Evolutionary conservation across 2,888 invertebrate genomes (phyloP), one percentile per base, ranked within the genome.

Genomic region (Therioaphis trifolii): DNA sequence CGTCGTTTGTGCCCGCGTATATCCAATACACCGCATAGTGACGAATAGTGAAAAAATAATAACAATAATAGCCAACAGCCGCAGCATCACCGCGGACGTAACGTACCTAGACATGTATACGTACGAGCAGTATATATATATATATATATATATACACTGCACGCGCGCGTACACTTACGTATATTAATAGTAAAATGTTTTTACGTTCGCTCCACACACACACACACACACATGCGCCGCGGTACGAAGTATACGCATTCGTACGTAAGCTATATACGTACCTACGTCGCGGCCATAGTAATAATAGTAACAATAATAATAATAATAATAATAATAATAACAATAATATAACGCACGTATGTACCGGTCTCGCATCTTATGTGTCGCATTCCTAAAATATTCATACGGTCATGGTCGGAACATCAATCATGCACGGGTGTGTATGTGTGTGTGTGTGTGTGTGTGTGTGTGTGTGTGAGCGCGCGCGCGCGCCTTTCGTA

Each of bases 371-470:
- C 55, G 55, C 55, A 40, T 58, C 80, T 71, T 49, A 82, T 66
- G 49, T 72, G 80, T 82, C 80, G 72, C 80, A 82, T 82, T 82
- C 80, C 80, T 82, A 63, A 72, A 82, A 71, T 72, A 82, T 82
- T 72, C 80, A 82, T 72, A 72, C 80, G 80, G 80, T 82, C 80
- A 82, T 82, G 80, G 80, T 82, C 80, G 63, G 72, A 72, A 82
- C 80, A 82, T 82, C 80, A 82, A 82, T 82, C 80, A 80, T 77
- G 9, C 35, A 21, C 63, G 46, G 24, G 21, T 11, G 40, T 49
- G 43, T 29, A 14, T 46, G 27, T 21, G 24, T n/a, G 15, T 29
- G 46, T 24, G 40, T 1, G 46, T 49, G 15, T 4, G 74, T 58
- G 40, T n/a, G 14, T n/a, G 12, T 40, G 69, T 43, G 21, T 11